These are phyloP conservation scores for Spodoptera picta DNA, from an alignment of 2,888 invertebrate genomes.

Conservation along the genomic window DNA sequence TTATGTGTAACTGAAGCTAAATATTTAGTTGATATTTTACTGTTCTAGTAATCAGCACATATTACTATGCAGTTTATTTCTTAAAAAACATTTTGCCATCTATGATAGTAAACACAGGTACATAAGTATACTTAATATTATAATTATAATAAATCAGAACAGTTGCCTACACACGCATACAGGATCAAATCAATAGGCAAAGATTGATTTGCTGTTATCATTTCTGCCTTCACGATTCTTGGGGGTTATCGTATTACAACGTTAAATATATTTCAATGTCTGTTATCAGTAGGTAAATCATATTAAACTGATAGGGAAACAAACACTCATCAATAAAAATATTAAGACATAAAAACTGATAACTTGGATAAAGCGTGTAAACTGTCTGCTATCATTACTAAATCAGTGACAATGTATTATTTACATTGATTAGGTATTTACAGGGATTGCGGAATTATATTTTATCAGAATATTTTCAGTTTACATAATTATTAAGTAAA, in stretches of 20 bases:
- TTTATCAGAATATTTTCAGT: conserved; percentile 19
- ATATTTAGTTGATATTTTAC: too few relatives aligned
- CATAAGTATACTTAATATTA: too few relatives aligned
- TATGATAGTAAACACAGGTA: too few relatives aligned
- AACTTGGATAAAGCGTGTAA: conserved; percentile 26
- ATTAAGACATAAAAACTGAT: conserved; percentile 30
- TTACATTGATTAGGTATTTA: conserved; percentile 13
- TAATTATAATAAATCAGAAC: too few relatives aligned
- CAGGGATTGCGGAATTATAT: conserved; percentile 28
- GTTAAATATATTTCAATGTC: conserved; percentile 2
- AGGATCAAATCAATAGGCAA: too few relatives aligned
- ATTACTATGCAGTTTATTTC: too few relatives aligned
- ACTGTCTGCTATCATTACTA: conserved; percentile 26
- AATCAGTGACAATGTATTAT: conserved; percentile 24
- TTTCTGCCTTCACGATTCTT: conserved; percentile 2
- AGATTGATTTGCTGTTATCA: background rate
- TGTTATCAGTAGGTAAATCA: conserved; percentile 35
- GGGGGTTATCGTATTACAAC: conserved; percentile 12
- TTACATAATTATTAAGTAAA: background rate
- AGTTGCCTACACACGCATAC: too few relatives aligned
- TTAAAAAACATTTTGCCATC: too few relatives aligned
- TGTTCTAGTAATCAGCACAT: too few relatives aligned
- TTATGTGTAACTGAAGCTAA: too few relatives aligned
- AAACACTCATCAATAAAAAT: conserved; percentile 40
- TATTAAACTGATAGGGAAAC: conserved; percentile 32